phyloP scores from a whole-genome alignment of 2,113 vertebrate species.

The Pseudorhombus dupliciocellatus region DNA sequence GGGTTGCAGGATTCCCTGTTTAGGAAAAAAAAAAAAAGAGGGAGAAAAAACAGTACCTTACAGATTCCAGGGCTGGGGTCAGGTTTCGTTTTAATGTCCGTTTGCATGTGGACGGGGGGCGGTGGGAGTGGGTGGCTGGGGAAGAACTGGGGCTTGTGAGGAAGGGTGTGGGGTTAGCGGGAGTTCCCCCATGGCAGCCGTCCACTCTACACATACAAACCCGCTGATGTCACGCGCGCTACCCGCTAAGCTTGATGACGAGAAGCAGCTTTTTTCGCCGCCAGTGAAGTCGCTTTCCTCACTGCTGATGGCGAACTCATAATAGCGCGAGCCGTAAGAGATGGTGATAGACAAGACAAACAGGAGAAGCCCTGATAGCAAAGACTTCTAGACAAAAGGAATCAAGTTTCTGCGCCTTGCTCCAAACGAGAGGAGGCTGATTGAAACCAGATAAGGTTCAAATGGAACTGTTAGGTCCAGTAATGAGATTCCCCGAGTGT shows the following conservation, averaged over 20 bases:
- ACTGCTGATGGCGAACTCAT: conserved; percentile 57
- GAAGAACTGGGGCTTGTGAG: conserved; percentile 58
- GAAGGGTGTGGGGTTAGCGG: conserved; percentile 71
- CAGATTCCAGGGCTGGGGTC: conserved; percentile 81
- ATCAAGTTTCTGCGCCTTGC: conserved; percentile 74
- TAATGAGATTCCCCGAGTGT: conserved; percentile 83
- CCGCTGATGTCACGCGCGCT: conserved; percentile 73
- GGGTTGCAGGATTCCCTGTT: conserved; percentile 59
- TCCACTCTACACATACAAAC: conserved; percentile 70
- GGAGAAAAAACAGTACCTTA: conserved; percentile 83
- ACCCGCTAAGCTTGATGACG: conserved; percentile 61
- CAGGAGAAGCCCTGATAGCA: conserved; percentile 62
- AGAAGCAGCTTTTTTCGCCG: conserved; percentile 64
- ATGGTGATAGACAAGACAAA: conserved; percentile 78
- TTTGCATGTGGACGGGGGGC: conserved; percentile 75
- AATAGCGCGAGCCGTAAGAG: conserved; percentile 42
- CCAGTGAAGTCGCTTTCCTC: conserved; percentile 36
- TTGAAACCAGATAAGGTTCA: conserved; percentile 84
- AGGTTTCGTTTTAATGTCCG: conserved; percentile 86
- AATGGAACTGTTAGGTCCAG: conserved; percentile 80
- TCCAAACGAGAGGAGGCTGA: conserved; percentile 75
- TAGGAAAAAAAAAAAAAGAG: conserved; percentile 3
- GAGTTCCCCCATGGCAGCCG: conserved; percentile 73
- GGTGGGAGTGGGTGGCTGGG: conserved; percentile 54
- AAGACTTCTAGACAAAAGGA: conserved; percentile 76